A percentile compares a stretch with the other conserved stretches of the same genome.
These are phyloP conservation scores for Apaloderma vittatum DNA, from an alignment of 2,113 vertebrate genomes.

Conservation along the genomic window DNA sequence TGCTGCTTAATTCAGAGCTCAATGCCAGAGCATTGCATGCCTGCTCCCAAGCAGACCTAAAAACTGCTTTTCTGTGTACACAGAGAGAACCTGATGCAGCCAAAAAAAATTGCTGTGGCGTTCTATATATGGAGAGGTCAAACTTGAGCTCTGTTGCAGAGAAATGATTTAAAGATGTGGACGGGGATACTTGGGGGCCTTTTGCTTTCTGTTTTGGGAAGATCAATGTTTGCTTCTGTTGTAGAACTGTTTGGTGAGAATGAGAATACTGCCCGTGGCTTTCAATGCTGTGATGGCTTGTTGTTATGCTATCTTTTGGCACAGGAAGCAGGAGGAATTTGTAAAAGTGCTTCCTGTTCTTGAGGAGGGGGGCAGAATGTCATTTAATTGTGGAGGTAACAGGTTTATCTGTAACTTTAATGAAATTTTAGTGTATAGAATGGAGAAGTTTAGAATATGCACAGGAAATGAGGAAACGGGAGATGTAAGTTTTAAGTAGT, in stretches of 20 bases:
- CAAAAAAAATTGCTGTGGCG: background rate
- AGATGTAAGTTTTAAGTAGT: background rate
- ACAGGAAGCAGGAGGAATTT: background rate
- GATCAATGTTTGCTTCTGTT: background rate
- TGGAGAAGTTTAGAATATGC: background rate
- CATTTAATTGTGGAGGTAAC: background rate
- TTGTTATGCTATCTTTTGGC: background rate
- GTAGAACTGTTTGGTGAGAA: background rate
- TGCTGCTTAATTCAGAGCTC: background rate
- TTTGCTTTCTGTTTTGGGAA: background rate
- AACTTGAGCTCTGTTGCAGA: background rate
- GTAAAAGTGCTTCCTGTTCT: background rate
- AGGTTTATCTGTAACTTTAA: background rate
- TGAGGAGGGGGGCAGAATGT: background rate
- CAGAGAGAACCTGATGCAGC: background rate
- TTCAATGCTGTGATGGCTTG: background rate
- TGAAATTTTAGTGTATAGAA: background rate
- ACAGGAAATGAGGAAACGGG: background rate
- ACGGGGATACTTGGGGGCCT: accelerated
- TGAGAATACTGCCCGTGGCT: background rate
- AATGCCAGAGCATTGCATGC: background rate
- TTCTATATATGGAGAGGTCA: background rate
- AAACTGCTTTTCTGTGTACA: background rate
- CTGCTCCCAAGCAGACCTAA: background rate
- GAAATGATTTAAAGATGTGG: background rate